Conservation (phyloP, 2,113 vertebrate species). For the Rhinoderma darwinii region DNA sequence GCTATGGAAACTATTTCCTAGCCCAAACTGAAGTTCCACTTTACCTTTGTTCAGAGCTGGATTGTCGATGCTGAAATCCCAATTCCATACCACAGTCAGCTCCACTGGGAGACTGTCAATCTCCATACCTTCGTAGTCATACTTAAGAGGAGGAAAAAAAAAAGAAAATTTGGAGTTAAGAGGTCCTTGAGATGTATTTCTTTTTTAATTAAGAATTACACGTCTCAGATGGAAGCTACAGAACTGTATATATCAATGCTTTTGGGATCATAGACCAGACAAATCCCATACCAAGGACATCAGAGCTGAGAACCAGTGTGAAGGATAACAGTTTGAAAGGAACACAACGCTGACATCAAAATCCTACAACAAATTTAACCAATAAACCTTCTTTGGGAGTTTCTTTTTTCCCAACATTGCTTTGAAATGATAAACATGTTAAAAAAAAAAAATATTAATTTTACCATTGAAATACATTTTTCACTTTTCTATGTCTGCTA, state of each 20-base stretch:
- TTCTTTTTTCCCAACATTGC: too few species aligned
- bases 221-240: background rate
- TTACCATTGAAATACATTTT: too few species aligned
- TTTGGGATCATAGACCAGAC: background rate
- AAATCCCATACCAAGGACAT: background rate
- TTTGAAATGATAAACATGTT: too few species aligned
- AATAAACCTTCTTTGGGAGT: too few species aligned
- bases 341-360: background rate
- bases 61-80: slow-evolving; percentile 98
- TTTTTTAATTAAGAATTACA: background rate
- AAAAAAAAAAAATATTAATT: too few species aligned
- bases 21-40: slow-evolving; percentile 53
- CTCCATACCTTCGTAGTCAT: slow-evolving; percentile 95
- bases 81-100: slow-evolving; percentile 97
- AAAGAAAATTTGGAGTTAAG: slow-evolving; percentile 21
- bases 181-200: background rate
- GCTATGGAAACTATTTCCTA: slow-evolving; percentile 35
- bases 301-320: background rate
- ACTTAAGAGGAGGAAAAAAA: slow-evolving; percentile 76
- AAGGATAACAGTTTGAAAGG: background rate
- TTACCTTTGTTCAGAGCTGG: slow-evolving; percentile 96
- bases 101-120: slow-evolving; percentile 96
- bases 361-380: too few species aligned
- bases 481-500: too few species aligned
- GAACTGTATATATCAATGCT: background rate